phyloP scores from a whole-genome alignment of 1,140 invertebrate species.

The Formica exsecta region DNA sequence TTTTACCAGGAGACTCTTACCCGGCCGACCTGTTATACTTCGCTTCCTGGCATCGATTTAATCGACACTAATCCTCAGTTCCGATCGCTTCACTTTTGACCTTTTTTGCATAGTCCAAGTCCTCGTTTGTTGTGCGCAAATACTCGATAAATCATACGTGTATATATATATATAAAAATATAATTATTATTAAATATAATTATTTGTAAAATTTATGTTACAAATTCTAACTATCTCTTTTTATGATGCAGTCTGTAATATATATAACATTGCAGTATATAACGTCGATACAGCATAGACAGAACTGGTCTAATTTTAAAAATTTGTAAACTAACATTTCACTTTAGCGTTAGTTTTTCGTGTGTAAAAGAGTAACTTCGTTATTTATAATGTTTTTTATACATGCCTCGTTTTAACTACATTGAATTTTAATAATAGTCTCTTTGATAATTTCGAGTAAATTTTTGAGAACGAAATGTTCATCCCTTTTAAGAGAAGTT shows the following conservation, averaged over 20 bases:
- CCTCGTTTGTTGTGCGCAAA: conserved; percentile 21
- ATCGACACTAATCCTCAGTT: conserved; percentile 36
- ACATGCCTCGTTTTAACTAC: neutral
- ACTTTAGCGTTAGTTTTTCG: neutral
- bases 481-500: no score
- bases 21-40: conserved; percentile 27
- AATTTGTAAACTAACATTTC: neutral
- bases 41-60: conserved; percentile 37
- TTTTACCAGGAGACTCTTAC: conserved; percentile 67
- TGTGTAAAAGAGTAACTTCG: no score
- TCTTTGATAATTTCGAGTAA: neutral
- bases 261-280: neutral
- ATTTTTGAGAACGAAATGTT: neutral
- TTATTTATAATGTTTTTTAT: neutral
- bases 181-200: neutral
- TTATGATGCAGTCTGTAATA: neutral
- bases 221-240: neutral
- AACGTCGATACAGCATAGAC: neutral
- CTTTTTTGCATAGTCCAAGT: conserved; percentile 41
- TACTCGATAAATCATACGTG: conserved; percentile 1
- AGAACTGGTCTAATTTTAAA: neutral
- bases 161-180: no score
- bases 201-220: neutral
- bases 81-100: neutral
- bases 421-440: neutral